Percentiles rank a stretch among this genome's conserved stretches.
Conservation (phyloP, 2,888 invertebrate species). For the Leuctra nigra region DNA sequence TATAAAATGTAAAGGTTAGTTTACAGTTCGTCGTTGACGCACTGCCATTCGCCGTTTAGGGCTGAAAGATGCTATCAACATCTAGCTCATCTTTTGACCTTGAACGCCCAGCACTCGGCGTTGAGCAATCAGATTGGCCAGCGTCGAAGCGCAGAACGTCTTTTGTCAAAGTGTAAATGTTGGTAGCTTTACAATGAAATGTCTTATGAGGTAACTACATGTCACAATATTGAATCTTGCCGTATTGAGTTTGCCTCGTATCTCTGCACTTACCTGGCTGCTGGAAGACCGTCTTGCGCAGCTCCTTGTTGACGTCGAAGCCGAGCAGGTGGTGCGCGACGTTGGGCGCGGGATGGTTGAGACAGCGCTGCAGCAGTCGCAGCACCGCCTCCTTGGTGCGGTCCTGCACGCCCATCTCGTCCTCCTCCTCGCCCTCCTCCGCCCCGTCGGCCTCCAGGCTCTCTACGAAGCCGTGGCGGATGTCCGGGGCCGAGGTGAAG, state of each 20-base stretch:
- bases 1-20: too few relatives aligned
- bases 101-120: too few relatives aligned
- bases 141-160: too few relatives aligned
- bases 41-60: too few relatives aligned
- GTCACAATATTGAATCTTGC: too few relatives aligned
- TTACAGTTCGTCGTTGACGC: too few relatives aligned
- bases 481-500: slow-evolving; percentile 58
- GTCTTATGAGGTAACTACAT: too few relatives aligned
- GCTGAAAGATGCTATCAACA: too few relatives aligned
- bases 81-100: too few relatives aligned
- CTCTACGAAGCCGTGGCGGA: slow-evolving; percentile 80
- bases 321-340: slow-evolving; percentile 84
- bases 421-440: slow-evolving; percentile 38
- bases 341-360: slow-evolving; percentile 75
- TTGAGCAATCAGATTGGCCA: too few relatives aligned
- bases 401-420: slow-evolving; percentile 32
- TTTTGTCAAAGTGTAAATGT: too few relatives aligned
- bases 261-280: slow-evolving; percentile 54
- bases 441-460: slow-evolving; percentile 63
- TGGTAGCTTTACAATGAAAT: too few relatives aligned
- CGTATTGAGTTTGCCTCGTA: background rate
- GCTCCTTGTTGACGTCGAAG: slow-evolving; percentile 71
- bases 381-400: slow-evolving; percentile 65
- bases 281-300: slow-evolving; percentile 69
- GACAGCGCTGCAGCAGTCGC: slow-evolving; percentile 65